Evolutionary conservation across 2,888 invertebrate genomes (phyloP).

Genomic region (Amiota mariae): DNA sequence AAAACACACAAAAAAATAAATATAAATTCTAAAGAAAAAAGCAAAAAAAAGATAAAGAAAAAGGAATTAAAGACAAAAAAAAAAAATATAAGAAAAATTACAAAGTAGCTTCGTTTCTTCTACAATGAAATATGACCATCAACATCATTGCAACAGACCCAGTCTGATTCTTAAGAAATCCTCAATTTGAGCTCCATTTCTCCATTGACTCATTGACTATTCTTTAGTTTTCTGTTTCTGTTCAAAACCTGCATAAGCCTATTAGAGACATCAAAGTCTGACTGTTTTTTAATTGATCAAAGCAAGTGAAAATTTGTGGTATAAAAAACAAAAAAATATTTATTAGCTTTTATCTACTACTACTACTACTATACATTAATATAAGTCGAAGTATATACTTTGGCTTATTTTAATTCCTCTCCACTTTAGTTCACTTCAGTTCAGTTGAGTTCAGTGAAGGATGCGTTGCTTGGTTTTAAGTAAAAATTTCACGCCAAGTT

Average conservation of each 20-base stretch:
- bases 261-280: conserved; percentile 22
- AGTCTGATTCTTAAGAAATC: not conserved
- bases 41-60: not conserved
- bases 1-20: not conserved
- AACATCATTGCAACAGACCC: not conserved
- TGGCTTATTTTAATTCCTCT: not conserved
- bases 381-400: not conserved
- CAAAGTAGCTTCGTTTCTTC: not conserved
- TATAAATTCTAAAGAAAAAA: conserved; percentile 3
- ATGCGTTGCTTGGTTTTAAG: too few species aligned
- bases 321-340: not conserved
- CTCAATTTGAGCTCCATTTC: too few species aligned
- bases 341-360: not conserved
- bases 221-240: conserved; percentile 1
- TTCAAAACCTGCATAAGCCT: not conserved
- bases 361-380: too few species aligned
- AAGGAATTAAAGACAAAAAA: conserved; percentile 13
- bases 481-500: conserved; percentile 59
- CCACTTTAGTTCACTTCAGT: conserved; percentile 34
- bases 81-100: conserved; percentile 2
- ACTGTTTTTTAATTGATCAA: conserved; percentile 55
- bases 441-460: too few species aligned
- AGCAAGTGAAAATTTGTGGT: conserved; percentile 36
- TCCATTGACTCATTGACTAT: conserved; percentile 31
- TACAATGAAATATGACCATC: not conserved